phyloP scores from a whole-genome alignment of 1,140 invertebrate genomes.

The Callitettix versicolor region DNA sequence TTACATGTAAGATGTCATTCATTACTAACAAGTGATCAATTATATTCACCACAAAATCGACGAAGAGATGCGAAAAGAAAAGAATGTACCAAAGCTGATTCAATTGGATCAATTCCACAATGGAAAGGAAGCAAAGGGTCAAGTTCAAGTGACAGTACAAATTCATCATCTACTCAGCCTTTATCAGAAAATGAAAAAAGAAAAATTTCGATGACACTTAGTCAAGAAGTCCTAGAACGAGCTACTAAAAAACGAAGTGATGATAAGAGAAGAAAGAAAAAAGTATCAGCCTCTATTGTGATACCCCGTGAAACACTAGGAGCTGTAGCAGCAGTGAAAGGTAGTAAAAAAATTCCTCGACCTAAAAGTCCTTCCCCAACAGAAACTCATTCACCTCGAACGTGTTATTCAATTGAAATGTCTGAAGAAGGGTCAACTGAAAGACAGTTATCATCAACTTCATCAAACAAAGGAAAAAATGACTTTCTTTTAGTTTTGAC shows the following conservation, averaged over 20 bases:
- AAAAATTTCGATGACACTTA: slow-evolving; percentile 54
- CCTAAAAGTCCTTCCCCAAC: slow-evolving; percentile 25
- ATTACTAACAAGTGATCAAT: slow-evolving; percentile 35
- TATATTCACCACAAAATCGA: slow-evolving; percentile 32
- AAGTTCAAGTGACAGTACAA: slow-evolving; percentile 12
- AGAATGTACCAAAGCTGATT: slow-evolving; percentile 40
- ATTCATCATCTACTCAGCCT: slow-evolving; percentile 25
- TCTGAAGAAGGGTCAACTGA: slow-evolving; percentile 32
- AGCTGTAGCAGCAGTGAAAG: slow-evolving; percentile 45
- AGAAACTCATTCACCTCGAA: slow-evolving; percentile 35
- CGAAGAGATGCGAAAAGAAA: slow-evolving; percentile 29
- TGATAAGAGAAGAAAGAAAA: slow-evolving; percentile 34
- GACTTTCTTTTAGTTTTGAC: slow-evolving; percentile 41
- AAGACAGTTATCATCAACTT: slow-evolving; percentile 21
- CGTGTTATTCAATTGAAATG: slow-evolving; percentile 42
- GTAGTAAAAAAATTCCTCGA: slow-evolving; percentile 27
- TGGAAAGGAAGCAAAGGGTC: slow-evolving; percentile 24
- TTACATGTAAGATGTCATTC: slow-evolving; percentile 59
- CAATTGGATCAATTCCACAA: slow-evolving; percentile 40
- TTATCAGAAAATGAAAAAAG: slow-evolving; percentile 60
- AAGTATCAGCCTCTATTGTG: slow-evolving; percentile 28
- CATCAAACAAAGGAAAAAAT: slow-evolving; percentile 26
- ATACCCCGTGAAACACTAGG: slow-evolving; percentile 51
- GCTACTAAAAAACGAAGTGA: slow-evolving; percentile 29
- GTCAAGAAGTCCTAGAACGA: slow-evolving; percentile 57